A percentile compares a stretch with the other conserved stretches of the same genome.
Evolutionary conservation across 2,888 invertebrate genomes (phyloP).

Genomic region (Cryptocephalus primarius): DNA sequence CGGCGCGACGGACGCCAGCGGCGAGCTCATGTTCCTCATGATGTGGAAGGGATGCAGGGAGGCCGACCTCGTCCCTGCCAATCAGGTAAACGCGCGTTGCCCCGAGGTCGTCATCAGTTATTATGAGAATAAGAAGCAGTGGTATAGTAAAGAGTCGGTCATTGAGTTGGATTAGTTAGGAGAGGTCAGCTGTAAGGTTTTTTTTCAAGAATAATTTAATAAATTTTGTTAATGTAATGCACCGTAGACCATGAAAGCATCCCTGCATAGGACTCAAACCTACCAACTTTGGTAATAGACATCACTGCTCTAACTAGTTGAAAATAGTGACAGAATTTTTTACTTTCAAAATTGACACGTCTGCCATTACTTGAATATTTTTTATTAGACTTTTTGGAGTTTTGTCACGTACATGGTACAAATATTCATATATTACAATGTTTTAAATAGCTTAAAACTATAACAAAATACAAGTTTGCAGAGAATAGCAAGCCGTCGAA

Average conservation of each 20-base stretch:
- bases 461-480: not conserved
- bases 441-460: not conserved
- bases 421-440: not conserved
- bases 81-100: conserved; percentile 48
- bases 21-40: conserved; percentile 79
- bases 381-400: not conserved
- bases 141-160: conserved; percentile 28
- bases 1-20: conserved; percentile 82
- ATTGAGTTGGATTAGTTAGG: conserved; percentile 25
- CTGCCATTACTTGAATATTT: not conserved
- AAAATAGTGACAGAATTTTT: too few species aligned
- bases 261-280: too few species aligned
- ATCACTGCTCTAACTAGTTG: too few species aligned
- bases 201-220: not conserved
- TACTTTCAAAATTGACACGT: too few species aligned
- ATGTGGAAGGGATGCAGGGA: conserved; percentile 69
- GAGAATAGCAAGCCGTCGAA: not conserved
- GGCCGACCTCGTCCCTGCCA: conserved; percentile 52
- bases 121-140: conserved; percentile 43
- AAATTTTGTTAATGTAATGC: too few species aligned
- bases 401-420: not conserved
- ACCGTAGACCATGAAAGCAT: too few species aligned
- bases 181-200: not conserved
- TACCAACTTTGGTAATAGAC: too few species aligned
- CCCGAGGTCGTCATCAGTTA: conserved; percentile 54